Evolutionary conservation across 2,113 vertebrate species (phyloP).

Genomic region (Nycticebus coucang): DNA sequence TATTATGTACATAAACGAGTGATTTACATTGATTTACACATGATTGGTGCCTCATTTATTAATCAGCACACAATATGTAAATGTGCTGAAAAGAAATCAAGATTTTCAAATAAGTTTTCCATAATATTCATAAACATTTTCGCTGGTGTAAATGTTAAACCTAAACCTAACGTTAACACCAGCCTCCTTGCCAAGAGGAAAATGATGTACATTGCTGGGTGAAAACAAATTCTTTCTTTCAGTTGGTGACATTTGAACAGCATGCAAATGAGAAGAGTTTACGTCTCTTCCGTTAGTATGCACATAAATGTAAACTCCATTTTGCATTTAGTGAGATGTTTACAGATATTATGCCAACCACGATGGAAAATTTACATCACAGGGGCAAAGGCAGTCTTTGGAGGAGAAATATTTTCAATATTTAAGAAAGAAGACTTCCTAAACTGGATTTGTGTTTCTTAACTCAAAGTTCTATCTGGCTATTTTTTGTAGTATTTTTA

Average conservation of each 20-base stretch:
- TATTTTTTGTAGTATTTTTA: slow-evolving; percentile 33
- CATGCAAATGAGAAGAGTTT: slow-evolving; percentile 71
- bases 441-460: slow-evolving; percentile 78
- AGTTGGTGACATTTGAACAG: slow-evolving; percentile 69
- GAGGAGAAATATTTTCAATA: slow-evolving; percentile 77
- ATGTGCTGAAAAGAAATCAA: slow-evolving; percentile 82
- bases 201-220: slow-evolving; percentile 55
- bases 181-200: slow-evolving; percentile 71
- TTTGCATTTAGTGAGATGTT: slow-evolving; percentile 79
- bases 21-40: slow-evolving; percentile 82
- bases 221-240: slow-evolving; percentile 65
- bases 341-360: slow-evolving; percentile 73
- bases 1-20: slow-evolving; percentile 74
- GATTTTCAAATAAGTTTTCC: slow-evolving; percentile 83
- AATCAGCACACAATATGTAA: slow-evolving; percentile 83
- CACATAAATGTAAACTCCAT: slow-evolving; percentile 70
- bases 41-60: slow-evolving; percentile 81
- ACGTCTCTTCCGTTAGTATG: slow-evolving; percentile 41
- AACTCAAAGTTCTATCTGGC: slow-evolving; percentile 22
- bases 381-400: slow-evolving; percentile 62
- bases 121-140: slow-evolving; percentile 84
- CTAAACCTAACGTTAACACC: slow-evolving; percentile 78
- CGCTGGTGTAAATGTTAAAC: slow-evolving; percentile 78
- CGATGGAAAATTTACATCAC: slow-evolving; percentile 73
- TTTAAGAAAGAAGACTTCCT: slow-evolving; percentile 76